Conservation (phyloP, 2,797 vertebrate species). For the Streptopelia turtur region DNA sequence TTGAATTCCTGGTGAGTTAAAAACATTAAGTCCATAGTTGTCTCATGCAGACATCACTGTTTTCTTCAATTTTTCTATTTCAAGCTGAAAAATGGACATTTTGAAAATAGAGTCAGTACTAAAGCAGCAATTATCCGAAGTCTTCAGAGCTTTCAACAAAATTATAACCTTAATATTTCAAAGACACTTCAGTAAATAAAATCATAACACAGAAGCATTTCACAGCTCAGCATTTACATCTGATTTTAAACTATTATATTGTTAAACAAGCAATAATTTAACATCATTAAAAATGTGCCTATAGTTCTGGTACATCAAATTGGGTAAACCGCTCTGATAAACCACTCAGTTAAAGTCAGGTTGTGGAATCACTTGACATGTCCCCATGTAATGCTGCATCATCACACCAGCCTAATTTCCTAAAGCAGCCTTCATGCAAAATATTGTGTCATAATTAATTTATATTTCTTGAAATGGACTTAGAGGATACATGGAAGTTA, state of each 20-base stretch:
- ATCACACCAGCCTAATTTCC: not conserved
- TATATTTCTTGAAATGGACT: not conserved
- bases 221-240: not conserved
- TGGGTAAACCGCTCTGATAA: not conserved
- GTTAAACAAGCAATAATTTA: not conserved
- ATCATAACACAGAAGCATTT: not conserved
- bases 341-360: not conserved
- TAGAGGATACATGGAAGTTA: not conserved
- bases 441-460: not conserved
- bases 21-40: constrained; percentile 9
- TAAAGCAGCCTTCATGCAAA: not conserved
- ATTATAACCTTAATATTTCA: not conserved
- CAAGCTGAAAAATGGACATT: constrained; percentile 79
- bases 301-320: not conserved
- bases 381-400: accelerated
- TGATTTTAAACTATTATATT: not conserved
- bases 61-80: constrained; percentile 94
- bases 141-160: not conserved
- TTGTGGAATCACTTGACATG: not conserved
- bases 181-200: not conserved
- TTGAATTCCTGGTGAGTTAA: constrained; percentile 38
- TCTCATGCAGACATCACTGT: constrained; percentile 86
- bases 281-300: not conserved
- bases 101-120: not conserved
- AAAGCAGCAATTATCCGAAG: not conserved